Evolutionary conservation across 2,113 vertebrate genomes (phyloP), one percentile per base, ranked within the genome.

Genomic region (Rhinoderma darwinii): DNA sequence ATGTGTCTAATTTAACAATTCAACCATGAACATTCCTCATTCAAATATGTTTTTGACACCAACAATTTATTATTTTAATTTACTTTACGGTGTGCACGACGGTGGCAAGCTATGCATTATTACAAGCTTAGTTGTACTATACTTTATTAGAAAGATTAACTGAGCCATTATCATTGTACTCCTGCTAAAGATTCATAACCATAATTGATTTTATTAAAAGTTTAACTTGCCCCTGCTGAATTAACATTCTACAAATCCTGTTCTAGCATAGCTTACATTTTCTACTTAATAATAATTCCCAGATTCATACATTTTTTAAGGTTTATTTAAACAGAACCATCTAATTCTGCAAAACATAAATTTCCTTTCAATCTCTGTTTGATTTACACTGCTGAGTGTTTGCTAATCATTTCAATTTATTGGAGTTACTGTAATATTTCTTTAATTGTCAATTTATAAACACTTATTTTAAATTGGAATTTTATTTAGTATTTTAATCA

Each of bases 281-380:
- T 66, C 74, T 86, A 66, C 78, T 86, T 78, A 78, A 86, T 86
- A 78, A n/a, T n/a, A 35, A 77, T 86, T 85, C 56, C 17, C 5
- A 32, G 39, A 85, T 77, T 86, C 84, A 86, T 86, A 68, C 73
- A 86, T 86, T 86, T 84, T 85, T 77, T 51, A 86, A 86, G 74
- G 73, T 86, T 63, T 86, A 68, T 86, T 78, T 86, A 86, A 86
- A 51, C 84, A 78, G 74, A 43, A 86, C 73, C 5, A 25, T 44
- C 41, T 63, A 77, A 66, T 77, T 63, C 54, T 77, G 39, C 39
- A 85, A 77, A 5, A 43, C 83, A 77, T 63, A 85, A 85, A 85
- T 85, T 77, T n/a, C 17, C 39, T 43, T 77, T 77, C 74, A 77
- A 85, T 77, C 39, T 66, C 9, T 30, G 37, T 66, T 66, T 66